Percentiles rank a stretch among this genome's conserved stretches.
Conservation (phyloP, 2,888 invertebrate species). For the Tromatobia lineatoria region DNA sequence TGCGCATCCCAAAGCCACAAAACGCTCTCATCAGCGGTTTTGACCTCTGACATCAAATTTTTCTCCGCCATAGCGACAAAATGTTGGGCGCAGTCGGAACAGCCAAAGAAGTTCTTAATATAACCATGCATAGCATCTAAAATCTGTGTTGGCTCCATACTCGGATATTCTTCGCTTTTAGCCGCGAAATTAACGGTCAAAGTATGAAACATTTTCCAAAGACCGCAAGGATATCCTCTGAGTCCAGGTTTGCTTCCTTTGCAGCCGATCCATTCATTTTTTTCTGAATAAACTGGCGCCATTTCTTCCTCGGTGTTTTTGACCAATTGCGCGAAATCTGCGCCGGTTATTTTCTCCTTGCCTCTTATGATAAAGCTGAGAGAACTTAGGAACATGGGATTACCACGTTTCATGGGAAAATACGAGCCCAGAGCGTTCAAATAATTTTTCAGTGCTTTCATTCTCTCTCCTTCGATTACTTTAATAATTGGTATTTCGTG, state of each 20-base stretch:
- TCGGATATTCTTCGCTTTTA: conserved; percentile 73
- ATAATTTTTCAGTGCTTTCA: conserved; percentile 91
- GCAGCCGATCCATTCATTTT: conserved; percentile 91
- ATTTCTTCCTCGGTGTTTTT: conserved; percentile 86
- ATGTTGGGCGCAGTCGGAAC: conserved; percentile 95
- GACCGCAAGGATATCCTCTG: conserved; percentile 96
- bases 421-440: conserved; percentile 90
- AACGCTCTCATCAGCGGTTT: conserved; percentile 91
- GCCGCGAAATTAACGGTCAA: conserved; percentile 90
- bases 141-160: conserved; percentile 88
- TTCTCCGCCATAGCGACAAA: conserved; percentile 94
- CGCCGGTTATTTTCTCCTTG: conserved; percentile 87
- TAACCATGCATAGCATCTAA: conserved; percentile 95
- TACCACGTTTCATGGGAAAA: conserved; percentile 92
- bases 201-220: conserved; percentile 98
- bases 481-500: conserved; percentile 93
- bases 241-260: conserved; percentile 91
- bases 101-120: conserved; percentile 97
- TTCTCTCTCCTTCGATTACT: conserved; percentile 90
- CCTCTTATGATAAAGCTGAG: conserved; percentile 86
- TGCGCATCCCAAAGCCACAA: conserved; percentile 98
- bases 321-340: conserved; percentile 87
- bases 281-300: conserved; percentile 87
- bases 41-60: conserved; percentile 90
- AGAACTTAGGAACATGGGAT: conserved; percentile 80